Evolutionary conservation across 1,140 invertebrate genomes (phyloP).

Genomic region (Dendroctonus valens): DNA sequence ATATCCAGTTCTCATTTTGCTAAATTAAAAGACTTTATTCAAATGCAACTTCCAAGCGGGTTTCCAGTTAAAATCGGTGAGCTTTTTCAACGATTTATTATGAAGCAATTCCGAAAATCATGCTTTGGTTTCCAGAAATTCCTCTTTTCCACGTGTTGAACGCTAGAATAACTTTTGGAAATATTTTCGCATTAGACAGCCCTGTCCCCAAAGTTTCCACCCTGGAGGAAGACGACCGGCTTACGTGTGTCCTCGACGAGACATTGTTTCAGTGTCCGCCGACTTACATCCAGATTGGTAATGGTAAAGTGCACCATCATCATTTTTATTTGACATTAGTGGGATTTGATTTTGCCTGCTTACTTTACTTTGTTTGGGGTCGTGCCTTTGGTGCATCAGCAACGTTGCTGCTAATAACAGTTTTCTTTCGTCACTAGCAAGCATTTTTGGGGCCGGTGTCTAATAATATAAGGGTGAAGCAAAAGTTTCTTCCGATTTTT

Average conservation of each 20-base stretch:
- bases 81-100: background rate
- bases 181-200: slow-evolving; percentile 85
- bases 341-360: slow-evolving; percentile 15
- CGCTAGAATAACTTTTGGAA: slow-evolving; percentile 95
- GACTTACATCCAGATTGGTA: slow-evolving; percentile 69
- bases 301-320: slow-evolving; percentile 43
- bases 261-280: slow-evolving; percentile 74
- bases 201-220: slow-evolving; percentile 71
- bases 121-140: slow-evolving; percentile 75
- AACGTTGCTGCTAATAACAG: background rate
- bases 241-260: slow-evolving; percentile 82
- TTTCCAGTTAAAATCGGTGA: slow-evolving; percentile 97
- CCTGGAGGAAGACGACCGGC: slow-evolving; percentile 67
- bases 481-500: no score
- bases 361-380: slow-evolving; percentile 5
- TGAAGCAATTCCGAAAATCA: background rate
- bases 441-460: no score
- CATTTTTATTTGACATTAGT: slow-evolving; percentile 36
- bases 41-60: slow-evolving; percentile 93
- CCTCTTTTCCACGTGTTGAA: slow-evolving; percentile 96
- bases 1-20: slow-evolving; percentile 96
- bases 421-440: no score
- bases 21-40: slow-evolving; percentile 96
- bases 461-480: no score
- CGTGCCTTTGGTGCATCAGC: background rate